These are phyloP conservation scores for Dipodomys ordii DNA, from an alignment of 2,113 vertebrate species.

Conservation along the genomic window DNA sequence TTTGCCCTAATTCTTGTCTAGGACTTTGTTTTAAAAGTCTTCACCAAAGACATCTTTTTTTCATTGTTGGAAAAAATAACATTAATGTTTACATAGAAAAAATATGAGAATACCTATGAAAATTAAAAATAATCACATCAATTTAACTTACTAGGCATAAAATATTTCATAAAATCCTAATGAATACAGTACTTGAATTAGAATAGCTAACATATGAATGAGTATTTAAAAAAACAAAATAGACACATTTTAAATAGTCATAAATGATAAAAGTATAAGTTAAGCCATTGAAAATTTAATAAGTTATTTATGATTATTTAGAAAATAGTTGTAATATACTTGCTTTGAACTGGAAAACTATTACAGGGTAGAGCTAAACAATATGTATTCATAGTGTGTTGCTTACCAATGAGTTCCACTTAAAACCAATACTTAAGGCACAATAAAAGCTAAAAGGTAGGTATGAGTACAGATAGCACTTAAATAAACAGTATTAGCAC, in stretches of 20 bases:
- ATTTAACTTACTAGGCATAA: neutral
- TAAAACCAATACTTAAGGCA: neutral
- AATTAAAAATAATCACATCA: neutral
- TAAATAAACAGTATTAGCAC: neutral
- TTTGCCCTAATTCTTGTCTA: neutral
- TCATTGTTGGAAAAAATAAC: neutral
- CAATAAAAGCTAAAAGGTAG: neutral
- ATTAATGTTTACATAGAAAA: neutral
- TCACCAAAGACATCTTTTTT: neutral
- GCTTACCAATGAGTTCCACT: neutral
- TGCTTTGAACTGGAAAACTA: neutral
- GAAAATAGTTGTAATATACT: neutral
- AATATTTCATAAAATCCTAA: neutral
- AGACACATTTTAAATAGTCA: neutral
- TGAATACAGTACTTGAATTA: neutral
- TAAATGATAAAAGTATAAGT: neutral
- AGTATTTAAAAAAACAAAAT: neutral
- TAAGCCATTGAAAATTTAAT: neutral
- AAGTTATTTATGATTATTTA: neutral
- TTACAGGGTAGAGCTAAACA: neutral
- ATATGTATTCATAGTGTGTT: neutral
- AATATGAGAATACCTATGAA: neutral
- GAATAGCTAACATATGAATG: neutral
- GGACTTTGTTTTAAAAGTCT: neutral
- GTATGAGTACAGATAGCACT: neutral